Percentiles rank a stretch among this genome's conserved stretches.
phyloP scores from a whole-genome alignment of 2,888 invertebrate genomes.

The Patella caerulea region DNA sequence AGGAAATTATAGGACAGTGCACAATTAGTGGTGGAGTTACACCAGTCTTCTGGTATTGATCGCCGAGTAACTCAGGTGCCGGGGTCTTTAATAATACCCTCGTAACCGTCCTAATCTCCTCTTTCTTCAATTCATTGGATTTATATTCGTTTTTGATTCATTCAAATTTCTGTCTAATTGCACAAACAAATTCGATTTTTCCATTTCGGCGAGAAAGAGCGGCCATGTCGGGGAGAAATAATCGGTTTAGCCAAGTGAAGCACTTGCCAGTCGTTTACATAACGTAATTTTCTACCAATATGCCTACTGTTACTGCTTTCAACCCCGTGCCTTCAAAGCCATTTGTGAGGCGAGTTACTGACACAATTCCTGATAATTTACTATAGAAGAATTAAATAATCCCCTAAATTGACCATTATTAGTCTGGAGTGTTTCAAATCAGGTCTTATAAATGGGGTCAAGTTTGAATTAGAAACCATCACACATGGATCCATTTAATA shows the following conservation, averaged over 20 bases:
- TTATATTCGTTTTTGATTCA: slow-evolving; percentile 44
- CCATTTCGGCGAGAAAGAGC: slow-evolving; percentile 31
- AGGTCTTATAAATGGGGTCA: no score
- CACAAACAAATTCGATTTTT: slow-evolving; percentile 45
- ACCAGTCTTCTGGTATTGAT: slow-evolving; percentile 17
- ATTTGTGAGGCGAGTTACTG: no score
- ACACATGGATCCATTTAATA: no score
- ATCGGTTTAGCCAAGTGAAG: slow-evolving; percentile 44
- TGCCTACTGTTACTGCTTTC: slow-evolving; percentile 8
- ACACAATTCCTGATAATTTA: no score
- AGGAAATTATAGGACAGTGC: slow-evolving; percentile 24
- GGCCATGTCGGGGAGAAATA: slow-evolving; percentile 27
- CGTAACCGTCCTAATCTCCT: slow-evolving; percentile 34
- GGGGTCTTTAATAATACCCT: slow-evolving; percentile 16
- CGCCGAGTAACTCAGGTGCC: slow-evolving; percentile 22
- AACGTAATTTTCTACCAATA: slow-evolving; percentile 37
- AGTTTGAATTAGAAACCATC: no score
- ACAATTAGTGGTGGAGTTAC: slow-evolving; percentile 16
- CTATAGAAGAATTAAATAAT: no score
- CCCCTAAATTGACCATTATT: no score
- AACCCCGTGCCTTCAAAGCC: no score
- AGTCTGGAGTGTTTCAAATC: no score
- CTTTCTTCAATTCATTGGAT: slow-evolving; percentile 38
- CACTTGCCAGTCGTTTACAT: slow-evolving; percentile 34
- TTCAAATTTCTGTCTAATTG: slow-evolving; percentile 44